Evolutionary conservation across 2,888 invertebrate species (phyloP).

Genomic region (Perizoma affinitatum): DNA sequence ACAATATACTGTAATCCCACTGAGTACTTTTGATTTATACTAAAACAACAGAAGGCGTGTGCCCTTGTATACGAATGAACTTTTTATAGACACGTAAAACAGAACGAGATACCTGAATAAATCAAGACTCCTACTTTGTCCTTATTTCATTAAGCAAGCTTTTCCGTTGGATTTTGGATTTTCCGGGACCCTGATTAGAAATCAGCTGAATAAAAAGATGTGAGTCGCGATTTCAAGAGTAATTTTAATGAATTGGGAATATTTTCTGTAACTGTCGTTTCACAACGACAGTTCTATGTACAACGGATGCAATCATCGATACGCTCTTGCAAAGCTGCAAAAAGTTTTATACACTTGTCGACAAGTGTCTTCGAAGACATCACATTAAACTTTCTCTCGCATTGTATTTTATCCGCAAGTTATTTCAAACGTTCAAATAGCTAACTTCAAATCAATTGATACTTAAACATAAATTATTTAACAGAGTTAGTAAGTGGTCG

Average conservation of each 20-base stretch:
- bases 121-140: slow-evolving; percentile 11
- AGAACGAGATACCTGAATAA: slow-evolving; percentile 23
- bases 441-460: slow-evolving; percentile 20
- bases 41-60: slow-evolving; percentile 10
- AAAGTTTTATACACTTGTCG: slow-evolving; percentile 12
- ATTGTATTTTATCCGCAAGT: slow-evolving; percentile 17
- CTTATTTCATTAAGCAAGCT: slow-evolving; percentile 16
- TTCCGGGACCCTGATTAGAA: slow-evolving; percentile 5
- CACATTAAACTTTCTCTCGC: slow-evolving; percentile 9
- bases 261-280: slow-evolving; percentile 1
- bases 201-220: not conserved
- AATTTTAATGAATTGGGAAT: not conserved
- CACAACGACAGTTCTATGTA: slow-evolving; percentile 1
- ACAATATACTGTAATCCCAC: slow-evolving; percentile 17
- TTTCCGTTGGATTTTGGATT: slow-evolving; percentile 6
- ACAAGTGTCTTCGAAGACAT: too few relatives aligned
- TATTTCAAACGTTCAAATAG: slow-evolving; percentile 17
- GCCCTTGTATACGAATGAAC: slow-evolving; percentile 18
- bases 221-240: not conserved
- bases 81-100: slow-evolving; percentile 27
- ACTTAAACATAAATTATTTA: slow-evolving; percentile 20
- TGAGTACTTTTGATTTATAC: slow-evolving; percentile 18
- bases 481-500: slow-evolving; percentile 17
- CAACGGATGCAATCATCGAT: slow-evolving; percentile 23
- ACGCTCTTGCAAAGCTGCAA: slow-evolving; percentile 17